phyloP scores from a whole-genome alignment of 2,797 vertebrate species.

The Sarcophilus harrisii region DNA sequence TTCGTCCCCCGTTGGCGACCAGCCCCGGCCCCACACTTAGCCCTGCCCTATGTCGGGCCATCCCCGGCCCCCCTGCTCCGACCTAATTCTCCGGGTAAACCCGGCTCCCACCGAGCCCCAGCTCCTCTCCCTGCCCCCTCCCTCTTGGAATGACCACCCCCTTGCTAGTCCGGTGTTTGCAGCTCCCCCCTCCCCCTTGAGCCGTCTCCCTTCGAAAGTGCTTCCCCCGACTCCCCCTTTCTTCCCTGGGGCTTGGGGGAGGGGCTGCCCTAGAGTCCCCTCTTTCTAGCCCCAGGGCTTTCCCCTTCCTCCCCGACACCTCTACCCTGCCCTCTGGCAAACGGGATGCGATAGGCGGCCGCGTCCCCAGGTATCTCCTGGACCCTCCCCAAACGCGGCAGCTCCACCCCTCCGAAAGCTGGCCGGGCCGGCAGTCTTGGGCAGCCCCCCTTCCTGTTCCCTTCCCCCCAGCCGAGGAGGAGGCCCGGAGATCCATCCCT shows the following conservation, averaged over 20 bases:
- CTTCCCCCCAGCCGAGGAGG: neutral
- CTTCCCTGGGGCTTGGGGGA: neutral
- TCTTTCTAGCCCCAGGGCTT: neutral
- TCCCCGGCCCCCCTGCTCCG: accelerated
- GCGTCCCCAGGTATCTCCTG: neutral
- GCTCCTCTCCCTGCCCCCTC: no score
- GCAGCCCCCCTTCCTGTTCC: neutral
- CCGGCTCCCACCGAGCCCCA: neutral
- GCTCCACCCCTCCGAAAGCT: neutral
- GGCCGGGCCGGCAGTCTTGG: neutral
- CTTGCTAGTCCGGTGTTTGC: neutral
- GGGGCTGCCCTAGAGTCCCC: neutral
- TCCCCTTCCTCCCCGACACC: neutral
- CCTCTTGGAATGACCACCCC: neutral
- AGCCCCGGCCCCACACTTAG: no score
- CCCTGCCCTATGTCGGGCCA: no score
- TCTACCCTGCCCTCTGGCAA: neutral
- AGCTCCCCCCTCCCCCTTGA: neutral
- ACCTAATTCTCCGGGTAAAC: neutral
- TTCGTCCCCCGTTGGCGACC: neutral
- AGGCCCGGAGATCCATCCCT: neutral
- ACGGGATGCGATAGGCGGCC: neutral
- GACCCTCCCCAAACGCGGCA: neutral
- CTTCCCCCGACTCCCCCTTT: no score
- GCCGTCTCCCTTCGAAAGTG: neutral